Percentiles rank a stretch among this genome's conserved stretches.
Evolutionary conservation across 2,888 invertebrate genomes (phyloP).

Genomic region (Microplitis deprimator): DNA sequence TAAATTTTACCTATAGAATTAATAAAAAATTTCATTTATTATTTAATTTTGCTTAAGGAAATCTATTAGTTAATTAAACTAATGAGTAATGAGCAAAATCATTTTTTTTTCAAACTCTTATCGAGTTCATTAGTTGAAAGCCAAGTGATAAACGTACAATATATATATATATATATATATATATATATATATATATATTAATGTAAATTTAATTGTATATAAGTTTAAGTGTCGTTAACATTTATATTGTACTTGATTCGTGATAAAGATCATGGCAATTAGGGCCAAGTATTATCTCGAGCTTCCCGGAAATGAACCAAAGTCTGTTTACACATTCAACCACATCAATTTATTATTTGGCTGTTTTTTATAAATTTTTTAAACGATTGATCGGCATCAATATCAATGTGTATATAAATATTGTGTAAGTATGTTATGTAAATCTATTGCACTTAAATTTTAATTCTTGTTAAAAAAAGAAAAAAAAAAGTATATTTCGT

Average conservation of each 20-base stretch:
- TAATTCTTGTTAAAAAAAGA: not conserved
- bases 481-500: not conserved
- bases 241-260: constrained; percentile 10
- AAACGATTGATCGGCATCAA: not conserved
- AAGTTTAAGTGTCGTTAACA: not conserved
- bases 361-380: not conserved
- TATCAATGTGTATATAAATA: not conserved
- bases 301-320: not conserved
- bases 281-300: not conserved
- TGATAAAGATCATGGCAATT: constrained; percentile 18
- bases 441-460: not conserved
- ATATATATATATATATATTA: not conserved
- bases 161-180: too few relatives aligned
- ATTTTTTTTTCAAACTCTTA: too few relatives aligned
- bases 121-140: too few relatives aligned
- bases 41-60: too few relatives aligned
- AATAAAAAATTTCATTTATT: too few relatives aligned
- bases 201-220: not conserved
- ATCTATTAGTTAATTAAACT: too few relatives aligned
- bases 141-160: too few relatives aligned
- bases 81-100: too few relatives aligned
- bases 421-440: not conserved
- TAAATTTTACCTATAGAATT: too few relatives aligned
- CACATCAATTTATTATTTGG: not conserved
- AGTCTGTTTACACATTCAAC: not conserved